Evolutionary conservation across 2,113 vertebrate genomes (phyloP).

Genomic region (Saguinus imperator): DNA sequence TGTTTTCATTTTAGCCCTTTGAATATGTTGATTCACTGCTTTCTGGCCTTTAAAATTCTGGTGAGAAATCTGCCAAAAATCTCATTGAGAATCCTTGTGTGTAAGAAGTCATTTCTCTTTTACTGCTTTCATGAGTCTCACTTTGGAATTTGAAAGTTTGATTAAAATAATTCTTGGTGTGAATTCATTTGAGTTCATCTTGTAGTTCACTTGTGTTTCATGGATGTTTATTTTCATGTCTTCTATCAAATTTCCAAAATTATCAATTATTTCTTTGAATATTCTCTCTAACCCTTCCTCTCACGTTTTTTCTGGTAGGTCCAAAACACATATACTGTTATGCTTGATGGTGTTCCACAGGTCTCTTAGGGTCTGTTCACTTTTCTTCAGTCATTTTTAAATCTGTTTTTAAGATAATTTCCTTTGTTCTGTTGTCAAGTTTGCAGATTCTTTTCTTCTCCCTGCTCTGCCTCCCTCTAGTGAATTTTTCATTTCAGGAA

Average conservation of each 20-base stretch:
- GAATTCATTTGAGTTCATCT: neutral
- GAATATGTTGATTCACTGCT: neutral
- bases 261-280: neutral
- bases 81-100: neutral
- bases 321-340: rapidly evolving
- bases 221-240: neutral
- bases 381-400: neutral
- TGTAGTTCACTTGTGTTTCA: neutral
- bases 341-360: neutral
- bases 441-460: neutral
- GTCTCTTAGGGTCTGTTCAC: neutral
- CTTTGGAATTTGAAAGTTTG: neutral
- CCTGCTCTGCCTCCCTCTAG: neutral
- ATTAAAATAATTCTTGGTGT: neutral
- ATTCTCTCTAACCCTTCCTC: neutral
- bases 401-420: neutral
- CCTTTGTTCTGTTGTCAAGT: neutral
- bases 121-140: neutral
- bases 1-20: neutral
- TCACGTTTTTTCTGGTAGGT: neutral
- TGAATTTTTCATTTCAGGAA: neutral
- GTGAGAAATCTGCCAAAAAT: neutral
- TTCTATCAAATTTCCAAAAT: neutral
- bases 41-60: neutral
- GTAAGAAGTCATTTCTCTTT: too few species aligned